These are phyloP conservation scores for Struthidea cinerea DNA, from an alignment of 2,113 vertebrate genomes.

Conservation along the genomic window DNA sequence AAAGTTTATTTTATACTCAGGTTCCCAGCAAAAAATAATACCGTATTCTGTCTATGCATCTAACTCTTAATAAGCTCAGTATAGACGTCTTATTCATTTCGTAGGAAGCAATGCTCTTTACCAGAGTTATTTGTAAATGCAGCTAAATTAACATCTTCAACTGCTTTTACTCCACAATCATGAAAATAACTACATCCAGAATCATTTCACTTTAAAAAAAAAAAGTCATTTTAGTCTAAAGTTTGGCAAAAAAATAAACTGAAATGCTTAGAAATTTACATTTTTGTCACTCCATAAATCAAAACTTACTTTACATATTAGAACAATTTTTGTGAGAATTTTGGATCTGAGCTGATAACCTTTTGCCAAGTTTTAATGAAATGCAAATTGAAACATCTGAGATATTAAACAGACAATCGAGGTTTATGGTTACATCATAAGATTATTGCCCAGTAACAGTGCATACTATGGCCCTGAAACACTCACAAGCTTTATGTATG, in stretches of 20 bases:
- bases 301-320: slow-evolving; percentile 84
- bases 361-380: slow-evolving; percentile 82
- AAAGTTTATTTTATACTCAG: background rate
- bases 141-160: slow-evolving; percentile 41
- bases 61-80: background rate
- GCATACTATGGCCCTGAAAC: slow-evolving; percentile 42
- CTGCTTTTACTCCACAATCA: slow-evolving; percentile 10
- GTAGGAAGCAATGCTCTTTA: background rate
- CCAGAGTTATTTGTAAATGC: slow-evolving; percentile 40
- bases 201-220: slow-evolving; percentile 49
- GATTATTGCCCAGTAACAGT: slow-evolving; percentile 67
- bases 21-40: background rate
- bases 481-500: background rate
- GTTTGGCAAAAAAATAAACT: slow-evolving; percentile 78
- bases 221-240: slow-evolving; percentile 71
- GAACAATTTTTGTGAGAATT: slow-evolving; percentile 74
- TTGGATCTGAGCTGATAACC: slow-evolving; percentile 79
- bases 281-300: slow-evolving; percentile 86
- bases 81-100: background rate
- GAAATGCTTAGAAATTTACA: slow-evolving; percentile 79
- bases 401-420: slow-evolving; percentile 76
- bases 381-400: slow-evolving; percentile 85
- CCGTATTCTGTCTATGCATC: background rate
- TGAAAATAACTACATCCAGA: slow-evolving; percentile 55
- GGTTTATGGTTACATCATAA: slow-evolving; percentile 74